Conservation (phyloP, 2,888 invertebrate species). For the Tortricodes alternella region DNA sequence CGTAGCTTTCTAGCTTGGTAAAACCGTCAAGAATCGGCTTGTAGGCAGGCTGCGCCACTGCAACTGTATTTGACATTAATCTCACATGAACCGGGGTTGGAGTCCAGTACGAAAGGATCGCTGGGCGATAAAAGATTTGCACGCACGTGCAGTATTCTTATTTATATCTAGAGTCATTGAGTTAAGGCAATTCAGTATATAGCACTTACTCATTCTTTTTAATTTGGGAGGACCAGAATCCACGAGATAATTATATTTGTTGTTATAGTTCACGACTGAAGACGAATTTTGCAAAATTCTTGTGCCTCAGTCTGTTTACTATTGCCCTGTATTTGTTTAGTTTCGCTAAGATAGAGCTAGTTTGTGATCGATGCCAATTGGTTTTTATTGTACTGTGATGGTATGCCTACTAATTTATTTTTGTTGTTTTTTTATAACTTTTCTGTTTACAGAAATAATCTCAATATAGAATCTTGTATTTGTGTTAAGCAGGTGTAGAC, state of each 20-base stretch:
- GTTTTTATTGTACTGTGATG: slow-evolving; percentile 57
- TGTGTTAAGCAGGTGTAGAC: slow-evolving; percentile 6
- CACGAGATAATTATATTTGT: not conserved
- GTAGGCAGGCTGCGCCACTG: no score
- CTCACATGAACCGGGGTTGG: no score
- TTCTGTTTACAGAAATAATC: slow-evolving; percentile 37
- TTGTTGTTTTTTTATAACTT: slow-evolving; percentile 47
- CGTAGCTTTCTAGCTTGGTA: no score
- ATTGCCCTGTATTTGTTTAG: slow-evolving; percentile 4
- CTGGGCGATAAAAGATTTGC: not conserved
- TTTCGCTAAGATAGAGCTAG: slow-evolving; percentile 25
- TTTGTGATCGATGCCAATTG: slow-evolving; percentile 41
- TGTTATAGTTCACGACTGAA: not conserved
- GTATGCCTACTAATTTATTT: slow-evolving; percentile 53
- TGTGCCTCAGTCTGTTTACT: not conserved
- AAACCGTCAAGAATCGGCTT: no score
- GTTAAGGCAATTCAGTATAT: not conserved
- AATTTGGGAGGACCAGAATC: not conserved
- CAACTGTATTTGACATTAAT: no score
- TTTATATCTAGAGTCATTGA: slow-evolving; percentile 10
- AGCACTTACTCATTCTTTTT: not conserved
- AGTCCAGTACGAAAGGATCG: not conserved
- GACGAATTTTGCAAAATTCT: not conserved
- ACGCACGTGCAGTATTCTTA: slow-evolving; percentile 13
- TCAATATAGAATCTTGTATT: slow-evolving; percentile 23